Conservation (phyloP, 2,113 vertebrate species). For the Sylvietta virens region DNA sequence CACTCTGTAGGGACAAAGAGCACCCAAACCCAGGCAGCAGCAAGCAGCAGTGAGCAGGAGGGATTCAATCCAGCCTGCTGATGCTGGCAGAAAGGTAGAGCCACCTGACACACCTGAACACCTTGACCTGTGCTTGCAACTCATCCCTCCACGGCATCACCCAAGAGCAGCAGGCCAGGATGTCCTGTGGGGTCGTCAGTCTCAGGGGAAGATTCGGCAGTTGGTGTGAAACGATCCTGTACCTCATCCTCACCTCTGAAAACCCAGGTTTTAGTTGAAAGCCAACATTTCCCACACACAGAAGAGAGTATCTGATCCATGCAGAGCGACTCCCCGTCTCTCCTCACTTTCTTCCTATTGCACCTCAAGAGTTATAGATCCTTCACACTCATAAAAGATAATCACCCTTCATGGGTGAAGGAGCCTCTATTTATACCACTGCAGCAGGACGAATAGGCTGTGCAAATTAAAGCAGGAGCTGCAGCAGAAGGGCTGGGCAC, state of each 20-base stretch:
- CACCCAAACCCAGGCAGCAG: not conserved
- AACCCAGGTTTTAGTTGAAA: not conserved
- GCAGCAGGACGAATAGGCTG: conserved; percentile 46
- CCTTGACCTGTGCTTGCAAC: not conserved
- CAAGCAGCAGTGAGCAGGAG: not conserved
- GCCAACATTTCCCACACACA: not conserved
- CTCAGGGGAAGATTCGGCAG: not conserved
- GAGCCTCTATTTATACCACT: conserved; percentile 50
- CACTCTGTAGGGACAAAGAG: not conserved
- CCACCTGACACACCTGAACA: not conserved
- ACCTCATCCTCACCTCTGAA: not conserved
- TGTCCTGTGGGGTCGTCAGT: not conserved
- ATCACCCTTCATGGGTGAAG: conserved; percentile 72
- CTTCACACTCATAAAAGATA: conserved; percentile 63
- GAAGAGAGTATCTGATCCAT: not conserved
- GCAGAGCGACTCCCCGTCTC: not conserved
- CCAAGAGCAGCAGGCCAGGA: not conserved
- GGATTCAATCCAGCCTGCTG: not conserved
- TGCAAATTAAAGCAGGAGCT: conserved; percentile 60
- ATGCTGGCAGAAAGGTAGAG: not conserved
- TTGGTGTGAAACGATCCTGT: not conserved
- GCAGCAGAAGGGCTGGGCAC: conserved; percentile 15
- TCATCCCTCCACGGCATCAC: not conserved
- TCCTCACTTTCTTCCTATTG: conserved; percentile 16
- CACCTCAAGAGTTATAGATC: conserved; percentile 59